These are phyloP conservation scores for Spheniscus humboldti DNA, from an alignment of 2,797 vertebrate species.

Conservation along the genomic window DNA sequence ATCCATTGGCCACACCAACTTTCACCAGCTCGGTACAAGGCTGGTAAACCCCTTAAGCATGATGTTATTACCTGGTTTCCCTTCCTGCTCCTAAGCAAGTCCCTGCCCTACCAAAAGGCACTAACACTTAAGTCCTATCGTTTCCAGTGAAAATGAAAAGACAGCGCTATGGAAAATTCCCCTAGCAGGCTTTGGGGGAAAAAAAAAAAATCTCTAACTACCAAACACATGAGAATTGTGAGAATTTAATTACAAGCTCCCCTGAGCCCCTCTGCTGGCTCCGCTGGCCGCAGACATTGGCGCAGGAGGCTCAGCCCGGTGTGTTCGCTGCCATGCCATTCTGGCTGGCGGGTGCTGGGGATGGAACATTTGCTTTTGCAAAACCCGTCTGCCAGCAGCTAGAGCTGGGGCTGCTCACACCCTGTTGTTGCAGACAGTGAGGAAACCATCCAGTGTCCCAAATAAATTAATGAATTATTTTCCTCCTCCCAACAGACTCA, in stretches of 20 bases:
- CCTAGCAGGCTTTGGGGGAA: background rate
- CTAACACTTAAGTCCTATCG: rapidly evolving
- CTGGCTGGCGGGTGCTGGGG: background rate
- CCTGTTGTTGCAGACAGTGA: constrained; percentile 30
- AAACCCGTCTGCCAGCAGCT: constrained; percentile 22
- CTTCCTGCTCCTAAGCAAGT: background rate
- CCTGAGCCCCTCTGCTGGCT: rapidly evolving
- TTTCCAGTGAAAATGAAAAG: background rate
- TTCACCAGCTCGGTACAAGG: background rate
- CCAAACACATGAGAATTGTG: background rate
- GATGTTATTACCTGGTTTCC: background rate
- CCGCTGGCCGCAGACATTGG: rapidly evolving
- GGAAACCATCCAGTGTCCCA: constrained; percentile 54
- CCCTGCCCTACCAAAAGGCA: background rate
- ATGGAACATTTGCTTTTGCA: background rate
- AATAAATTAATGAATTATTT: constrained; percentile 50
- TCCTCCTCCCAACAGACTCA: constrained; percentile 46
- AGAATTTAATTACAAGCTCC: background rate
- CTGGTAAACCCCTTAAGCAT: background rate
- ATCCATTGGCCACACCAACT: background rate
- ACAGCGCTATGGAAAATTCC: rapidly evolving
- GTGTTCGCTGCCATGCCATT: rapidly evolving
- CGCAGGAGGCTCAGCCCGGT: rapidly evolving
- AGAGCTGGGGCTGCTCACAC: constrained; percentile 32
- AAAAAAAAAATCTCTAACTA: background rate